Conservation (phyloP, 2,888 invertebrate genomes). For the Aspidapion aeneum region DNA sequence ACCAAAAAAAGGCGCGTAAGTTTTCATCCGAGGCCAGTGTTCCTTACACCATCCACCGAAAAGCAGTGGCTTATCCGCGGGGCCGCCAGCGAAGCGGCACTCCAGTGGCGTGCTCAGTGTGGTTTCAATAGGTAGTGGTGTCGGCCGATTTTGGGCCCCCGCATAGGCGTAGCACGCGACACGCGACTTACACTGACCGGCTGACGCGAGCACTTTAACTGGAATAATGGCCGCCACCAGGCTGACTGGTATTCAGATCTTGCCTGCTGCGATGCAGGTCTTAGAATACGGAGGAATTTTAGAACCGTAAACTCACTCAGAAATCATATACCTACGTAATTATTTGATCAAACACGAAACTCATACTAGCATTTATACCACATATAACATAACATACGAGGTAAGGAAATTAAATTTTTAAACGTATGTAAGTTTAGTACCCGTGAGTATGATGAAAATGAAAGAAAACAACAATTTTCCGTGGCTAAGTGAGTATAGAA, state of each 20-base stretch:
- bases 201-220: constrained; percentile 39
- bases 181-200: constrained; percentile 34
- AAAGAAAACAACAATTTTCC: too few relatives aligned
- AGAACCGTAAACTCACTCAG: background rate
- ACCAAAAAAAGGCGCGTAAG: constrained; percentile 42
- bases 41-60: constrained; percentile 49
- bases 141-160: constrained; percentile 17
- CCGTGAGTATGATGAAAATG: too few relatives aligned
- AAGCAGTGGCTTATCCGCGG: background rate
- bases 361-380: too few relatives aligned
- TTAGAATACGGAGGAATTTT: background rate
- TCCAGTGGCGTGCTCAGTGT: background rate
- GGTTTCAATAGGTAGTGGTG: constrained; percentile 13
- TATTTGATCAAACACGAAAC: too few relatives aligned
- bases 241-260: background rate
- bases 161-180: constrained; percentile 27
- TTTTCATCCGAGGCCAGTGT: constrained; percentile 51
- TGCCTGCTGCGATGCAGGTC: background rate
- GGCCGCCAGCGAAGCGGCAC: constrained; percentile 15
- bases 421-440: too few relatives aligned
- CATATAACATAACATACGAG: too few relatives aligned
- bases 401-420: too few relatives aligned
- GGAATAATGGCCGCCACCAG: constrained; percentile 38
- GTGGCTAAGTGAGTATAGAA: too few relatives aligned
- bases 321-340: too few relatives aligned